phyloP scores from a whole-genome alignment of 1,140 invertebrate species.

The Bombus superbus region DNA sequence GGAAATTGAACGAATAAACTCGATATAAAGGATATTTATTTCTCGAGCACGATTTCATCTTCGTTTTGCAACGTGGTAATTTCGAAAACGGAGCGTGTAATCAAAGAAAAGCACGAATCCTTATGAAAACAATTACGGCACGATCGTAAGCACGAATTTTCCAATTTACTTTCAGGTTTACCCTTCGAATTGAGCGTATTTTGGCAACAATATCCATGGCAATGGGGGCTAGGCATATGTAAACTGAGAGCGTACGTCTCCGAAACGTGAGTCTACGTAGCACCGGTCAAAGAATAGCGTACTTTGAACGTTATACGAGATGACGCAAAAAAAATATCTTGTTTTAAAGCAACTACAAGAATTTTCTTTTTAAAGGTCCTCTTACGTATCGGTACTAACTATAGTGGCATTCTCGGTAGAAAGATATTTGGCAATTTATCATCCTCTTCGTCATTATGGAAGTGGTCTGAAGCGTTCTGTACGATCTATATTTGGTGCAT shows the following conservation, averaged over 20 bases:
- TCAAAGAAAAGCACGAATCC: background rate
- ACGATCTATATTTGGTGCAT: conserved; percentile 91
- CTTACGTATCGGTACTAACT: conserved; percentile 94
- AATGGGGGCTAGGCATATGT: conserved; percentile 90
- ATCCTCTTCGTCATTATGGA: conserved; percentile 91
- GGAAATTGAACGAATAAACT: conserved; percentile 12
- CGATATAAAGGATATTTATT: background rate
- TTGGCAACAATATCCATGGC: conserved; percentile 96
- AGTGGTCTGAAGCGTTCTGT: conserved; percentile 90
- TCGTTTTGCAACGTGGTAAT: background rate
- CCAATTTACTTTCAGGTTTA: conserved; percentile 86
- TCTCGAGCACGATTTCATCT: background rate
- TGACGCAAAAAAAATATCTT: too few species aligned
- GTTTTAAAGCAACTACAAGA: background rate
- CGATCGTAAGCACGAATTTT: background rate
- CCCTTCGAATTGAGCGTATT: conserved; percentile 93
- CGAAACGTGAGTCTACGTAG: conserved; percentile 74
- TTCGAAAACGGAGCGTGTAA: background rate
- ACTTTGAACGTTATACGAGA: background rate
- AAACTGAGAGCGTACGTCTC: conserved; percentile 89
- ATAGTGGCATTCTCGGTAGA: conserved; percentile 95
- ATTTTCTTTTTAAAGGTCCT: conserved; percentile 84
- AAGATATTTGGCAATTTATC: conserved; percentile 95
- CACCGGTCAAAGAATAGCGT: background rate
- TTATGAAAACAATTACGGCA: background rate